A percentile compares a stretch with the other conserved stretches of the same genome.
Conservation (phyloP, 2,797 vertebrate genomes). For the Lepilemur ruficaudatus region DNA sequence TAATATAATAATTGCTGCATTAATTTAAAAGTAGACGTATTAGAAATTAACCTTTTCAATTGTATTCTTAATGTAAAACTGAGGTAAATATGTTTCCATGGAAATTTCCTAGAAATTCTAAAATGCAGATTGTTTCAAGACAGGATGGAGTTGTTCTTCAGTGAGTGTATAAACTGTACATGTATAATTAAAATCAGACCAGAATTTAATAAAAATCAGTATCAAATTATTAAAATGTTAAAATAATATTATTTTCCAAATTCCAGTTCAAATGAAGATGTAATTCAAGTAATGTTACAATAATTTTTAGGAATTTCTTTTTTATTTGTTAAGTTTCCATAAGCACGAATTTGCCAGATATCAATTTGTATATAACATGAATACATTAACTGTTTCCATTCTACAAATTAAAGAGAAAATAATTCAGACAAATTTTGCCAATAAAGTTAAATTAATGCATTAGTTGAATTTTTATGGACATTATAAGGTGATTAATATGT, state of each 20-base stretch:
- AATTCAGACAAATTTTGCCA: neutral
- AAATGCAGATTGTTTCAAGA: neutral
- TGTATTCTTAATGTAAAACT: neutral
- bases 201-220: neutral
- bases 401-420: conserved; percentile 14
- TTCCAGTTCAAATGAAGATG: neutral
- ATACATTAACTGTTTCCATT: neutral
- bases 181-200: neutral
- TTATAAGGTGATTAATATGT: conserved; percentile 27
- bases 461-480: neutral
- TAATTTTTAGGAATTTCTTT: neutral
- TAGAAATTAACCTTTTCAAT: neutral
- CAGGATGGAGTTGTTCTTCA: neutral
- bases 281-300: neutral
- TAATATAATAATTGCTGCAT: neutral
- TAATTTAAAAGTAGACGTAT: neutral
- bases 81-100: neutral
- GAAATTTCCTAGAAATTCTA: neutral
- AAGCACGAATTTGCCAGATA: neutral
- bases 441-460: neutral
- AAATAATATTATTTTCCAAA: neutral
- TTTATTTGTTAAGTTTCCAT: neutral
- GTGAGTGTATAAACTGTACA: neutral
- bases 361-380: neutral
- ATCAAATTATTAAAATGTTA: neutral